phyloP scores from a whole-genome alignment of 1,140 invertebrate species.

The Formica exsecta region DNA sequence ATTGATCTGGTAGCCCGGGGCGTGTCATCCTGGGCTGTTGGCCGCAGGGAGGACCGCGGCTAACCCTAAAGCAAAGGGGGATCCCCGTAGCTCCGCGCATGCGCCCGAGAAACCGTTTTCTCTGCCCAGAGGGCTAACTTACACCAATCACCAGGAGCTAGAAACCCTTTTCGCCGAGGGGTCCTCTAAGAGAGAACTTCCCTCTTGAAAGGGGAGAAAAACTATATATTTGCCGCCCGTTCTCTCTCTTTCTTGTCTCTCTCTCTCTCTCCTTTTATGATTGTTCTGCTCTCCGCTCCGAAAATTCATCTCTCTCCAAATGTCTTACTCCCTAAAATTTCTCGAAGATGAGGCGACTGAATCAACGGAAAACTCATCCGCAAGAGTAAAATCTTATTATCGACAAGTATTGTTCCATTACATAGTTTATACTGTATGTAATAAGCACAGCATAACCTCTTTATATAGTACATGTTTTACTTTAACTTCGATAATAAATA shows the following conservation, averaged over 20 bases:
- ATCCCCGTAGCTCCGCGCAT: conserved; percentile 76
- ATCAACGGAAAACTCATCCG: background rate
- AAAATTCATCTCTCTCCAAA: conserved; percentile 58
- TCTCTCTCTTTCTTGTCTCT: conserved; percentile 1
- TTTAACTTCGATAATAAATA: background rate
- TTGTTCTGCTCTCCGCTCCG: conserved; percentile 58
- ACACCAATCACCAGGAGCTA: conserved; percentile 86
- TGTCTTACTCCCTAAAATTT: conserved; percentile 63
- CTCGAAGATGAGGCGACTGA: conserved; percentile 6
- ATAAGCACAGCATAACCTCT: background rate
- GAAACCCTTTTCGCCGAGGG: conserved; percentile 83
- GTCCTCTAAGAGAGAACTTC: conserved; percentile 71
- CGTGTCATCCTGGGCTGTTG: conserved; percentile 86
- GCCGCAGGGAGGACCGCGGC: conserved; percentile 87
- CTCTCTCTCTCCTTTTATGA: background rate
- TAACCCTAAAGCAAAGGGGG: conserved; percentile 86
- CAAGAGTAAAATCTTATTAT: conserved; percentile 1
- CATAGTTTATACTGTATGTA: no score
- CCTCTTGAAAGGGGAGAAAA: conserved; percentile 77
- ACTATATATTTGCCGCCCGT: conserved; percentile 58
- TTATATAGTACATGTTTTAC: background rate
- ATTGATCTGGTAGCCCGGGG: conserved; percentile 87
- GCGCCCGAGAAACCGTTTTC: conserved; percentile 78
- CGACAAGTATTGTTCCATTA: background rate
- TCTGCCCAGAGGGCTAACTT: conserved; percentile 84